Evolutionary conservation across 2,797 vertebrate species (phyloP), one percentile per base, ranked within the genome.

Genomic region (Apogon hyalosoma): DNA sequence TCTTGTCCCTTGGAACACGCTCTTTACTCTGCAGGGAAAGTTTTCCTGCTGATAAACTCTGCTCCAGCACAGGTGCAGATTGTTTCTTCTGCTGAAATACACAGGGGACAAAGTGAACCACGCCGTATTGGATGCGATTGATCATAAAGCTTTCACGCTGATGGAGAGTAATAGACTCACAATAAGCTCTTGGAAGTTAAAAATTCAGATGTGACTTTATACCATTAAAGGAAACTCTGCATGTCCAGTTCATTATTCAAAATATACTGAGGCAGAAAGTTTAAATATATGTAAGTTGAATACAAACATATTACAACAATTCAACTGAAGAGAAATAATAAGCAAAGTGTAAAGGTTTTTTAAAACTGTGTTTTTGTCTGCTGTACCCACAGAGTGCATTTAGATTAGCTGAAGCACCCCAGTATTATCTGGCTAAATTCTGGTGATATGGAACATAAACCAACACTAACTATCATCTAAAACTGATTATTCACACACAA

Each of bases 81-180:
- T 77, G 87, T 84, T 92, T 94, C 81, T 92, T 94, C 87, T 91
- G 87, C 82, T 87, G 75, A 57, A 85, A 87, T 56, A 71, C 79
- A 92, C 70, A 66, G 46, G 68, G 75, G 72, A 74, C 41, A 18
- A 28, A 42, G 57, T 56, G 52, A 76, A 73, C 49, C 55, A 13
- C 6, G 55, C 39, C 19, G 69, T 49, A 71, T 75, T 28, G 73
- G 66, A 80, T 60, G 47, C 64, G 69, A 85, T 70, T 80, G 73
- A 88, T 83, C 83, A 73, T 54, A 75, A 62, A 57, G 59, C 65
- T 86, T 77, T 73, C 54, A 64, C 38, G 43, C 33, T 65, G 56
- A 70, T 72, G 49, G 58, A 73, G 66, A 66, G 18, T 16, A 54
- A 70, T 48, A 40, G 46, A 50, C 41, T 62, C 48, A 64, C 45